Evolutionary conservation across 2,888 invertebrate species (phyloP).

Genomic region (Calephelis perditalis): DNA sequence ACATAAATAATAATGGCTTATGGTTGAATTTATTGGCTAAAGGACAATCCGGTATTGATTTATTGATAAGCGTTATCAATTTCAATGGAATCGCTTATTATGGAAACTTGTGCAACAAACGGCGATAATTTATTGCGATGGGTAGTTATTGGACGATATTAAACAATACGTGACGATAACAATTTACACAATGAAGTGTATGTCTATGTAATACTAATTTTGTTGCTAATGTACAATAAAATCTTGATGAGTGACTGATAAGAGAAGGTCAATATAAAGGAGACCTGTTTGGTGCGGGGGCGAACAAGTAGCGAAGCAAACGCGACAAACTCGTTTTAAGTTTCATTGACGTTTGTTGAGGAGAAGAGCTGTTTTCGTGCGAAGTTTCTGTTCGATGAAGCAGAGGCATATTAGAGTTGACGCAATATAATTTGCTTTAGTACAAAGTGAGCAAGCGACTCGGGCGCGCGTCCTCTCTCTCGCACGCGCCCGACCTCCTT

Average conservation of each 20-base stretch:
- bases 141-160: conserved; percentile 12
- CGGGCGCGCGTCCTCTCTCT: conserved; percentile 38
- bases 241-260: conserved; percentile 40
- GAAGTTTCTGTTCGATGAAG: conserved; percentile 8
- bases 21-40: conserved; percentile 15
- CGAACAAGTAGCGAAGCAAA: conserved; percentile 6
- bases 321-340: conserved; percentile 14
- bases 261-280: conserved; percentile 71
- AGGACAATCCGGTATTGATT: conserved; percentile 22
- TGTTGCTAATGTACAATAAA: conserved; percentile 8
- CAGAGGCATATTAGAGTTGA: background rate
- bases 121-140: conserved; percentile 14
- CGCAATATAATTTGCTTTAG: conserved; percentile 13
- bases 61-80: conserved; percentile 25
- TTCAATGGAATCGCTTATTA: conserved; percentile 21
- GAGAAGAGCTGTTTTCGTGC: background rate
- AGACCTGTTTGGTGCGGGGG: conserved; percentile 50
- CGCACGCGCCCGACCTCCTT: conserved; percentile 68
- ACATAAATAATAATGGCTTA: conserved; percentile 9
- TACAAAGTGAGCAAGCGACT: conserved; percentile 26
- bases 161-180: conserved; percentile 11
- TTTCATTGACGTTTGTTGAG: conserved; percentile 10
- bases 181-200: conserved; percentile 12
- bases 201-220: conserved; percentile 3
- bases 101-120: conserved; percentile 16